A percentile compares a stretch with the other conserved stretches of the same genome.
Conservation (phyloP, 1,140 invertebrate genomes). For the Caerostris darwini region DNA sequence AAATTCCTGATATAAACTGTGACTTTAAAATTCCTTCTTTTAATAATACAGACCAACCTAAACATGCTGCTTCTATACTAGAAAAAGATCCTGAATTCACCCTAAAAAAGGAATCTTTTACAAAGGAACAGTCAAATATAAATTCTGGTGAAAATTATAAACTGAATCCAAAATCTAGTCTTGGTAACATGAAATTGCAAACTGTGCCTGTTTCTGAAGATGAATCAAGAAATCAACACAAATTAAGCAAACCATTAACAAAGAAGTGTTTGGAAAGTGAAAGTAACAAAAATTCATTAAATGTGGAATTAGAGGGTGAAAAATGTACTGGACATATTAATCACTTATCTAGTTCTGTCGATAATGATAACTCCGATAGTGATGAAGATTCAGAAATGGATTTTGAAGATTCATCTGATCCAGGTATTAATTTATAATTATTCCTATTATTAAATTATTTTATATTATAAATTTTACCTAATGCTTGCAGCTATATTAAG, state of each 20-base stretch:
- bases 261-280: neutral
- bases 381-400: slow-evolving; percentile 83
- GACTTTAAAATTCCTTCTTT: slow-evolving; percentile 36
- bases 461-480: neutral
- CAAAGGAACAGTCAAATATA: neutral
- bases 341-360: slow-evolving; percentile 83
- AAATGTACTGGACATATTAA: slow-evolving; percentile 80
- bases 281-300: neutral
- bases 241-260: neutral
- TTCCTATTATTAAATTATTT: slow-evolving; percentile 38
- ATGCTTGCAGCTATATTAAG: neutral
- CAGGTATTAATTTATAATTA: slow-evolving; percentile 50
- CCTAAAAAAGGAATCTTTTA: neutral
- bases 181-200: neutral
- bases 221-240: slow-evolving; percentile 68
- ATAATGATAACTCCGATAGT: slow-evolving; percentile 90
- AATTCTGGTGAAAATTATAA: slow-evolving; percentile 48
- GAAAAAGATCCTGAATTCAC: neutral
- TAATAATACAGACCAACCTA: slow-evolving; percentile 15
- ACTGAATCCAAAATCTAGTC: slow-evolving; percentile 51
- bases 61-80: neutral
- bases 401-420: slow-evolving; percentile 78
- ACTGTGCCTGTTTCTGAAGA: slow-evolving; percentile 49
- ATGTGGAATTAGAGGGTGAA: slow-evolving; percentile 27
- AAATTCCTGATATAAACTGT: slow-evolving; percentile 18